Evolutionary conservation across 2,888 invertebrate genomes (phyloP), one percentile per base, ranked within the genome.

Genomic region (Nymphalis c-album): DNA sequence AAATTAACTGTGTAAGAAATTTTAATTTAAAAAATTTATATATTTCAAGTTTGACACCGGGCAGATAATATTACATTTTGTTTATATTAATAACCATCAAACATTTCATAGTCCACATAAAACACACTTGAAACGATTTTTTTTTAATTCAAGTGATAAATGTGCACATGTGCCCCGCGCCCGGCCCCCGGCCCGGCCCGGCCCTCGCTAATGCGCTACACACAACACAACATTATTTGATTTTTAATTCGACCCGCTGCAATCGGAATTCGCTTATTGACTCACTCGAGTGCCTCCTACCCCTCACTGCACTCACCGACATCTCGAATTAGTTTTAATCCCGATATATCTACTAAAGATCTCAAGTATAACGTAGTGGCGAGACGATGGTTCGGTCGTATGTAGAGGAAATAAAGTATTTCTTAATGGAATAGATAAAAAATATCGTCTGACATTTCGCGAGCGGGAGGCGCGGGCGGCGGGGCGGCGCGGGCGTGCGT

Each of bases 171-270:
- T 61, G 61, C 63, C 64, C 67, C 59, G 48, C 57, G 48, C 58
- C 17, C 64, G 60, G 20, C 35, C 58, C 65, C 57, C 26, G 22
- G 48, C 58, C 17, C 64, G 60, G 20, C 35, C 58, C 66, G 57
- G 26, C 53, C 68, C 72, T 71, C 51, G 69, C 80, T 86, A 86
- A 87, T 87, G 84, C 86, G 87, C 83, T 81, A 81, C 84, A 83
- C 86, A 84, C 86, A 85, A 85, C 86, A 84, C 86, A 85, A 85
- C 86, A 89, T 91, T 91, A 90, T 91, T 91, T 91, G 90, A 91
- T 91, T 91, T 90, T 86, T 85, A 90, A 91, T 91, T 90, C 79
- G 86, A 73, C 82, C 73, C 87, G 84, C 81, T 79, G 84, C 84
- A 81, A 78, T 78, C 76, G 89, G 87, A 86, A 88, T 89, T 87